Base-by-base conservation (phyloP, 1,140 invertebrate genomes). In the Plutomurus gul region DNA sequence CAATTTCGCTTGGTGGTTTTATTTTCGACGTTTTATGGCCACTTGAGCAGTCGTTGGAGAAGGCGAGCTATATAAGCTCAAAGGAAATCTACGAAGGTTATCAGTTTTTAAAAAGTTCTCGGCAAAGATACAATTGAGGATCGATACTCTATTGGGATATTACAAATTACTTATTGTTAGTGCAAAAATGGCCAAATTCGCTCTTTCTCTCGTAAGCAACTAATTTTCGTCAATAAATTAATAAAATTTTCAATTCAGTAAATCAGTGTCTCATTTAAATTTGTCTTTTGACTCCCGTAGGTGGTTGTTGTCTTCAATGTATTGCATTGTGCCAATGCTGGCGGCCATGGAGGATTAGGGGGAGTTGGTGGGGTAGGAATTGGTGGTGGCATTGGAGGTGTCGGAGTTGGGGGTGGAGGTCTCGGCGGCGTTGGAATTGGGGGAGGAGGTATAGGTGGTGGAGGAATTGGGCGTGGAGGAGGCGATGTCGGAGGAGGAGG, bases 141-240 rank as follows among this genome's bases (percentile, higher is more conserved):
- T 65, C 27, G 16, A 16, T 16, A 11, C 10, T 25, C 4, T 25
- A 22, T 56, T 16, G 36, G 18, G 2, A 33, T 16, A 27, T 36
- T 25, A 25, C 49, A 20, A 27, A 56, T 56, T 47, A 47, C n/a
- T 65, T 13, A n/a, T n/a, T n/a, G n/a, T n/a, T n/a, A n/a, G n/a
- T n/a, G n/a, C n/a, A n/a, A 56, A 65, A 65, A 65, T 65, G 56
- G 56, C 56, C 16, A 65, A 33, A 65, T 65, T 65, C 27, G 56
- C 56, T 27, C 56, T 30, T 33, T 25, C 36, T n/a, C 13, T 65
- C 36, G 56, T 65, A 65, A 65, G 56, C 36, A n/a, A 18, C 11
- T 25, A 51, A 22, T 22, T 30, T 60, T 60, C 22, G 27, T 33
- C 25, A 13, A 22, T 51, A n/a, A n/a, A n/a, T 20, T 18, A n/a